Evolutionary conservation across 2,888 invertebrate genomes (phyloP).

Genomic region (Rhogogaster chlorosoma): DNA sequence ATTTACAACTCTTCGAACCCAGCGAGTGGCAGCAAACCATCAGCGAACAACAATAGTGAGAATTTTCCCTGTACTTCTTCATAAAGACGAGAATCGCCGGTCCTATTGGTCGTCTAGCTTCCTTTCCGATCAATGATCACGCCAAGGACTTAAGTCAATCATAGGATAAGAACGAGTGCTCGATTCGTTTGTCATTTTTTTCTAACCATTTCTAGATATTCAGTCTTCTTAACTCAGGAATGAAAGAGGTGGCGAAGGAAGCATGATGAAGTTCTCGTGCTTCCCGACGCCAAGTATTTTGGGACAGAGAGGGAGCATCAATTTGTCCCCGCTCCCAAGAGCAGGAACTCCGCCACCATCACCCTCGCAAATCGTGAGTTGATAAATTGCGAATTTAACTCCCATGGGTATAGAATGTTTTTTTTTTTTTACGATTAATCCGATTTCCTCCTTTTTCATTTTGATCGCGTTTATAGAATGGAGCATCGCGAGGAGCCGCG

Average conservation of each 20-base stretch:
- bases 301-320: conserved; percentile 72
- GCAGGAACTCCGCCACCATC: conserved; percentile 11
- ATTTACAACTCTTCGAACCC: no score
- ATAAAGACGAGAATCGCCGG: no score
- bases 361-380: conserved; percentile 51
- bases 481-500: conserved; percentile 62
- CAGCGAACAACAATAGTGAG: no score
- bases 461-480: conserved; percentile 60
- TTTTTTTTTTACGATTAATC: not conserved
- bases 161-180: no score
- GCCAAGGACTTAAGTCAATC: no score
- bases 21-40: no score
- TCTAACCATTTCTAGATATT: not conserved
- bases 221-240: not conserved
- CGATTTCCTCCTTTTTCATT: not conserved
- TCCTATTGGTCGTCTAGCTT: no score
- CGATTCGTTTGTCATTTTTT: no score
- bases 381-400: not conserved
- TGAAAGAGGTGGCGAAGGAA: not conserved
- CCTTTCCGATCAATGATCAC: no score
- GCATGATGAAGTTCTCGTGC: conserved; percentile 73
- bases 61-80: no score
- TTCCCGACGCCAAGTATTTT: conserved; percentile 71
- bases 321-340: conserved; percentile 67
- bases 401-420: not conserved